These are phyloP conservation scores for Nebria ingens DNA, from an alignment of 1,140 invertebrate genomes.

Conservation along the genomic window DNA sequence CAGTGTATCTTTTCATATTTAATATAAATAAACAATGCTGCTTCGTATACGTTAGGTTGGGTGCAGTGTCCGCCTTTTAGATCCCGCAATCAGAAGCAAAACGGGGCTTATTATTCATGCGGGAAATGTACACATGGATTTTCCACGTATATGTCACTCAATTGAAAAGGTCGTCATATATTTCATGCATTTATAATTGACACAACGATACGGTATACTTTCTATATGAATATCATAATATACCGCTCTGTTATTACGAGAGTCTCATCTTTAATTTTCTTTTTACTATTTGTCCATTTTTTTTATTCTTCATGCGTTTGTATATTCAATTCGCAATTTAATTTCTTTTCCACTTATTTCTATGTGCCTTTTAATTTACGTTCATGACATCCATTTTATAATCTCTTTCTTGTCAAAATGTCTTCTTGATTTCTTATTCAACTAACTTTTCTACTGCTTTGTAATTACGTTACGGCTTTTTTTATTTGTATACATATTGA, in stretches of 20 bases:
- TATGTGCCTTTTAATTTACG: slow-evolving; percentile 5
- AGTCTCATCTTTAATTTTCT: slow-evolving; percentile 7
- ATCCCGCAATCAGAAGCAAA: slow-evolving; percentile 1
- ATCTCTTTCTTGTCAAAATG: background rate
- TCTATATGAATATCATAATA: background rate
- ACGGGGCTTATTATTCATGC: slow-evolving; percentile 2
- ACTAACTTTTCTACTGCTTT: background rate
- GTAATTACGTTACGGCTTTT: background rate
- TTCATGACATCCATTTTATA: background rate
- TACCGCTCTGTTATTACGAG: background rate
- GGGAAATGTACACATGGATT: slow-evolving; percentile 3
- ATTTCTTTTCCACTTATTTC: slow-evolving; percentile 1
- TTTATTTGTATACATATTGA: background rate
- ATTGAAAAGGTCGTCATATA: background rate
- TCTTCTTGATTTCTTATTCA: slow-evolving; percentile 8
- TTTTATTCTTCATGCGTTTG: background rate
- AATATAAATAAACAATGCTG: too few relatives aligned
- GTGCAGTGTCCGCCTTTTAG: background rate
- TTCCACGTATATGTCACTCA: slow-evolving; percentile 1
- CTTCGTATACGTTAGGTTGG: background rate
- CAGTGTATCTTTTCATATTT: too few relatives aligned
- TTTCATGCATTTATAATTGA: slow-evolving; percentile 9
- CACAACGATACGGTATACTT: background rate
- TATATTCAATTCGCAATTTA: background rate
- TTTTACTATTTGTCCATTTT: background rate